Evolutionary conservation across 1,140 invertebrate species (phyloP), one percentile per base, ranked within the genome.

Genomic region (Aphidius gifuensis): DNA sequence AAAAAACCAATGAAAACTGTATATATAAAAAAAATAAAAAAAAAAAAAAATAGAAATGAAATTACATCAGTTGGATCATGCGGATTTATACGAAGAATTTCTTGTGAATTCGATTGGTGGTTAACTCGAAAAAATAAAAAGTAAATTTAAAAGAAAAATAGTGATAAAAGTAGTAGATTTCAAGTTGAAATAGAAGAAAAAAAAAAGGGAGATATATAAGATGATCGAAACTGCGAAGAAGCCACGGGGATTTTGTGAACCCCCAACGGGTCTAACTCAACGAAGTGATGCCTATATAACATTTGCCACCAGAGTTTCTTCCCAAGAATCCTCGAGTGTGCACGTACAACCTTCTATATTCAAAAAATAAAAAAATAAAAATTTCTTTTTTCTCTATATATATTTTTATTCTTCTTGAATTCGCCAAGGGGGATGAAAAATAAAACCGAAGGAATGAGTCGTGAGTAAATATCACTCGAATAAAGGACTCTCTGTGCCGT

Each of bases 171-270:
- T 5, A 50, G 39, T 49, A 9, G n/a, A 48, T n/a, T 21, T 21
- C 5, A 42, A 32, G 44, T 23, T 9, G 8, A 7, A 32, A 32
- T 5, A 42, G 38, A 38, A 58, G 43, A 47, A 42, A 47, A n/a
- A 32, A 40, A 11, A 32, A 23, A 21, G 2, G n/a, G 3, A 47
- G 4, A 39, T 1, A 50, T 7, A 53, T 39, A 53, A 53, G 60
- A 61, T 55, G 60, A 61, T 55, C 60, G 60, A 61, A 61, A 61
- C 40, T 46, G 50, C 51, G 60, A 42, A 61, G 51, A 61, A 55
- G 60, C 60, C 60, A 51, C 60, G 50, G 60, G 60, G 60, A 61
- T 61, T 61, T 61, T 50, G 60, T 53, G 48, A 61, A 50, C 60
- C 60, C 60, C 51, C 50, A 50, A 44, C 44, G 50, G 50, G 50